phyloP scores from a whole-genome alignment of 2,888 invertebrate genomes.

The Oscheius onirici region DNA sequence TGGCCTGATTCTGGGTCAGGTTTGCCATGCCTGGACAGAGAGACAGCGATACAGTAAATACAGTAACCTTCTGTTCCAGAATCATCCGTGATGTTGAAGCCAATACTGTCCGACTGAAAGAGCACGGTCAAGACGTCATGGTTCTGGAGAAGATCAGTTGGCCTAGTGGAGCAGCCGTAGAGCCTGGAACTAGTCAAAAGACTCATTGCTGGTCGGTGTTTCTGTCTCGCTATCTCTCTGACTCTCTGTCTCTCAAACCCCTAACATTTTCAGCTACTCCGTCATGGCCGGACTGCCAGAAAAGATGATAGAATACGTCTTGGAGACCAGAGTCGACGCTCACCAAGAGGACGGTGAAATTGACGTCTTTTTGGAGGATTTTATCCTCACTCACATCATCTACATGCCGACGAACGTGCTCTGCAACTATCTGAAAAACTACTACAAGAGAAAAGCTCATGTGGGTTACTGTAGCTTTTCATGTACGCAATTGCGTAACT shows the following conservation, averaged over 20 bases:
- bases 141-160: constrained; percentile 79
- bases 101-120: constrained; percentile 85
- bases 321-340: constrained; percentile 81
- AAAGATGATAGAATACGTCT: constrained; percentile 86
- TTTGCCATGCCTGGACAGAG: no score
- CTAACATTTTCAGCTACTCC: constrained; percentile 78
- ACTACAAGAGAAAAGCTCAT: constrained; percentile 58
- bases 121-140: constrained; percentile 85
- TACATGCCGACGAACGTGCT: constrained; percentile 83
- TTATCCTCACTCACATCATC: constrained; percentile 84
- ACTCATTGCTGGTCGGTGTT: constrained; percentile 35
- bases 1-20: no score
- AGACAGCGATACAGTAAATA: background rate
- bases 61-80: constrained; percentile 46
- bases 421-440: constrained; percentile 74
- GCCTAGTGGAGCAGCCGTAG: constrained; percentile 56
- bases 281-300: constrained; percentile 87
- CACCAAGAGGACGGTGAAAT: constrained; percentile 47
- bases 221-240: background rate
- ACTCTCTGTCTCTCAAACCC: background rate
- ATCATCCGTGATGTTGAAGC: constrained; percentile 81
- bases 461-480: constrained; percentile 31
- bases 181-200: constrained; percentile 27
- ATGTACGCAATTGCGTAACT: background rate
- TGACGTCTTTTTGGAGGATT: constrained; percentile 81